Evolutionary conservation across 2,888 invertebrate genomes (phyloP).

Genomic region (Trissolcus japonicus): DNA sequence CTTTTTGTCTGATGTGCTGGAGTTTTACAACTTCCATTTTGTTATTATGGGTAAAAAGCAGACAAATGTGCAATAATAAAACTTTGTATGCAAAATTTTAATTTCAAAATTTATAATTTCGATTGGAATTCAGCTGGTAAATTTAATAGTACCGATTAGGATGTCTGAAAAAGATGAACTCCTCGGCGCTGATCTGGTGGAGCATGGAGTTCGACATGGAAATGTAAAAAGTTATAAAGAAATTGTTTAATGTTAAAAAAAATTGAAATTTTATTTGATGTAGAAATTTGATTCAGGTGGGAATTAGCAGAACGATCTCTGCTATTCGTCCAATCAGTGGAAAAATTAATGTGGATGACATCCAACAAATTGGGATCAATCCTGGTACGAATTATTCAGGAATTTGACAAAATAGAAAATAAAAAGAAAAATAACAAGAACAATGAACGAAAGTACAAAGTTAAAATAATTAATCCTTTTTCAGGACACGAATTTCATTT

Average conservation of each 20-base stretch:
- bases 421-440: background rate
- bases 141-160: constrained; percentile 87
- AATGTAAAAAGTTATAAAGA: constrained; percentile 75
- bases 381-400: constrained; percentile 78
- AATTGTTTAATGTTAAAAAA: background rate
- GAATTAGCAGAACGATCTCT: constrained; percentile 85
- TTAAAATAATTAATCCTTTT: constrained; percentile 5
- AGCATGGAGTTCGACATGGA: constrained; percentile 88
- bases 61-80: constrained; percentile 1
- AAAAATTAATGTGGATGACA: constrained; percentile 75
- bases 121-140: constrained; percentile 77
- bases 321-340: constrained; percentile 82
- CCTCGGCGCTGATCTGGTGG: constrained; percentile 91
- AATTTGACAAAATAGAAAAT: background rate
- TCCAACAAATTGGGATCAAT: constrained; percentile 82
- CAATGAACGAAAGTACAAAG: background rate
- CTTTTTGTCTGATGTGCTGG: constrained; percentile 85
- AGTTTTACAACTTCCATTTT: constrained; percentile 83
- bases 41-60: constrained; percentile 81
- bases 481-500: constrained; percentile 72
- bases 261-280: background rate
- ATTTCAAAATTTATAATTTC: background rate
- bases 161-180: constrained; percentile 92
- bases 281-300: constrained; percentile 72
- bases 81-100: background rate